A percentile compares a stretch with the other conserved stretches of the same genome.
Conservation (phyloP, 2,888 invertebrate species). For the Synergus gifuensis region DNA sequence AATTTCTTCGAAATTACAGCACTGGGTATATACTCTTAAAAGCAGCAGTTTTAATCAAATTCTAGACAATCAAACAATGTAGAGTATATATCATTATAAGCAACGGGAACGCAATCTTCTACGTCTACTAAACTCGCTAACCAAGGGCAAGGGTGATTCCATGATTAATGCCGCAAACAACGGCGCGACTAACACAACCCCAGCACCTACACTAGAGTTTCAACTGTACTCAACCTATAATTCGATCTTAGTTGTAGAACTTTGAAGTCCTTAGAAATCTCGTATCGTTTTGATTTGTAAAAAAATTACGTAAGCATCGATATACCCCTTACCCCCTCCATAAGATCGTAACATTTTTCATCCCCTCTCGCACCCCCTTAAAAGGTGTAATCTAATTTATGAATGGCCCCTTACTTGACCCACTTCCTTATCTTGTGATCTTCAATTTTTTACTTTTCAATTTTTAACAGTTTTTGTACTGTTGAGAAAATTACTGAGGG, state of each 20-base stretch:
- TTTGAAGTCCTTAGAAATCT: too few relatives aligned
- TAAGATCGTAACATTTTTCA: too few relatives aligned
- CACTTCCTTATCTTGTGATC: not conserved
- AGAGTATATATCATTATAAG: conserved; percentile 39
- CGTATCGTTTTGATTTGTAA: too few relatives aligned
- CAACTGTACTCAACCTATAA: not conserved
- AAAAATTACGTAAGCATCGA: too few relatives aligned
- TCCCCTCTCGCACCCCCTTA: too few relatives aligned
- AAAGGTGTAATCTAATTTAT: too few relatives aligned
- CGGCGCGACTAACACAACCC: conserved; percentile 57
- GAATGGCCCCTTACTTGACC: not conserved
- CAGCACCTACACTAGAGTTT: not conserved
- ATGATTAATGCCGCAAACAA: conserved; percentile 69
- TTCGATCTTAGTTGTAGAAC: not conserved
- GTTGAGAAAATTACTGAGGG: not conserved
- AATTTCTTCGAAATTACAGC: not conserved
- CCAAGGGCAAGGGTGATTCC: conserved; percentile 60
- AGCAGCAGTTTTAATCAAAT: conserved; percentile 1
- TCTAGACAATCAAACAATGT: conserved; percentile 11
- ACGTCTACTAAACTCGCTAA: conserved; percentile 52
- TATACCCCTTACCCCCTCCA: too few relatives aligned
- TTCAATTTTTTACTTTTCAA: not conserved
- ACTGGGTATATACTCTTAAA: too few relatives aligned
- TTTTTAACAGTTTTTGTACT: not conserved
- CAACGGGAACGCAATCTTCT: conserved; percentile 58